Conservation (phyloP, 2,113 vertebrate species). For the Zeus faber region DNA sequence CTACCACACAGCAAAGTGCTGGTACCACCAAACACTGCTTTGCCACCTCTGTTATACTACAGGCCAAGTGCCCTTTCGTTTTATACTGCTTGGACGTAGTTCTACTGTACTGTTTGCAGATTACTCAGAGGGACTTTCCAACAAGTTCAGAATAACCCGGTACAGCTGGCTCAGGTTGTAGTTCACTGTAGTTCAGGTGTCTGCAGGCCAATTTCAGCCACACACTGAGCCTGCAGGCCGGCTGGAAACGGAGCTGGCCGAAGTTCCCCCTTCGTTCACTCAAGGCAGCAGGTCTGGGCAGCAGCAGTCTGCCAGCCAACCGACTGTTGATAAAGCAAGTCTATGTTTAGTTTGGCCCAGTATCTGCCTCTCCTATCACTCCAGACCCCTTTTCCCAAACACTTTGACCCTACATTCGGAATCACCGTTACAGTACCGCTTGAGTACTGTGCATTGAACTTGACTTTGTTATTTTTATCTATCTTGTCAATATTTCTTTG, state of each 20-base stretch:
- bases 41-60: background rate
- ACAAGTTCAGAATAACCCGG: constrained; percentile 28
- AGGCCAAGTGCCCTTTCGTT: background rate
- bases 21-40: no score
- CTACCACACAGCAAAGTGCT: no score
- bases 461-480: no score
- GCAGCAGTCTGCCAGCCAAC: background rate
- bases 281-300: constrained; percentile 10
- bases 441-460: background rate
- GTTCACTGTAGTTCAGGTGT: constrained; percentile 22
- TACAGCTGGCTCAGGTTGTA: constrained; percentile 18
- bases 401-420: no score
- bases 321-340: constrained; percentile 8
- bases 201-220: background rate
- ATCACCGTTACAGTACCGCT: no score
- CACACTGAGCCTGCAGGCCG: background rate
- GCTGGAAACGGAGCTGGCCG: background rate
- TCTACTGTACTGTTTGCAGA: constrained; percentile 19
- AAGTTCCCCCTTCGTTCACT: constrained; percentile 9
- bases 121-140: constrained; percentile 14
- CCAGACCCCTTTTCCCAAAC: background rate
- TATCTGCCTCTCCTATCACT: constrained; percentile 16
- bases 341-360: constrained; percentile 40
- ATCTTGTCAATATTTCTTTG: no score
- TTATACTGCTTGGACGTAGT: no score